Conservation (phyloP, 2,888 invertebrate genomes). For the Creontiades dilutus region DNA sequence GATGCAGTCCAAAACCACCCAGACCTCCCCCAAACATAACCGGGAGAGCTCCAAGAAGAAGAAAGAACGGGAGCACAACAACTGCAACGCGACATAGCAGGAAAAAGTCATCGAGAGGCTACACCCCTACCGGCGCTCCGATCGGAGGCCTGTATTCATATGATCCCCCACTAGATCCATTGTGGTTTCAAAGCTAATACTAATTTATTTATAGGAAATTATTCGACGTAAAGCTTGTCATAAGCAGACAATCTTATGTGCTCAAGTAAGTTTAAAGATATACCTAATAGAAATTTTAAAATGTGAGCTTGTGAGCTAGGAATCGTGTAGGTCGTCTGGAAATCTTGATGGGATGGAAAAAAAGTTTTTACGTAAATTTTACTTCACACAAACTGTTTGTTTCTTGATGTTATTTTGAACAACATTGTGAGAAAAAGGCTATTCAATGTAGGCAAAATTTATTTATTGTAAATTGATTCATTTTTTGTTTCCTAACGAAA, state of each 20-base stretch:
- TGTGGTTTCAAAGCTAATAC: conserved; percentile 25
- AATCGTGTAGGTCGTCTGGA: conserved; percentile 1
- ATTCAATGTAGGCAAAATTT: too few species aligned
- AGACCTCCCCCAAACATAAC: conserved; percentile 73
- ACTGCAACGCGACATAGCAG: conserved; percentile 74
- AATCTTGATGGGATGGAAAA: background rate
- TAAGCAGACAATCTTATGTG: conserved; percentile 68
- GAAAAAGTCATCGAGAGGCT: conserved; percentile 72
- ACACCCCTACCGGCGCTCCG: conserved; percentile 68
- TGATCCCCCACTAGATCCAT: conserved; percentile 18
- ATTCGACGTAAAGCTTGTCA: conserved; percentile 59
- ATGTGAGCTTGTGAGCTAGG: conserved; percentile 42
- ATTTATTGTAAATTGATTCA: too few species aligned
- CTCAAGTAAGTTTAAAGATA: conserved; percentile 51
- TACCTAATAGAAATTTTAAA: conserved; percentile 23
- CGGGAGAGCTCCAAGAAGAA: conserved; percentile 56
- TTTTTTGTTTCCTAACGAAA: too few species aligned
- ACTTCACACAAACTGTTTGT: too few species aligned
- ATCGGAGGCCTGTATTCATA: conserved; percentile 72
- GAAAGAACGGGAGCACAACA: conserved; percentile 47
- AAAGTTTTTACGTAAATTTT: too few species aligned
- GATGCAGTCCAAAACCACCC: conserved; percentile 68
- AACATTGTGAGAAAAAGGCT: too few species aligned
- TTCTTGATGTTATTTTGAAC: too few species aligned
- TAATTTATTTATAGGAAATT: conserved; percentile 13